Percentiles rank a stretch among this genome's conserved stretches.
phyloP scores from a whole-genome alignment of 2,888 invertebrate genomes.

The Sympetrum striolatum region DNA sequence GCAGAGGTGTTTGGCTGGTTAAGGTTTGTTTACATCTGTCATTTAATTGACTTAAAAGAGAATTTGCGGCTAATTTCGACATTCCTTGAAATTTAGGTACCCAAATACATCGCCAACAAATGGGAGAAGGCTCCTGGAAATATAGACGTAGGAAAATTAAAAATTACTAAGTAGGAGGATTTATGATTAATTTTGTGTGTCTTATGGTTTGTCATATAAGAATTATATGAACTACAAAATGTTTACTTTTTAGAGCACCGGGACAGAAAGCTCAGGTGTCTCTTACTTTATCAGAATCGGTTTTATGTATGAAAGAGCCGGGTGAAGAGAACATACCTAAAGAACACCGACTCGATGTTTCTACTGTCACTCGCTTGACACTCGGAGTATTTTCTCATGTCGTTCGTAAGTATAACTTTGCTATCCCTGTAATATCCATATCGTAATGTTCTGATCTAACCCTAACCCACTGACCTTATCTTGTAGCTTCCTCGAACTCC shows the following conservation, averaged over 20 bases:
- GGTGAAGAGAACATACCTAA: conserved; percentile 85
- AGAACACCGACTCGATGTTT: conserved; percentile 90
- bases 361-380: conserved; percentile 88
- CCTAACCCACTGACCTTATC: neutral
- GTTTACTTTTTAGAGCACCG: conserved; percentile 61
- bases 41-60: no score
- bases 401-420: conserved; percentile 67
- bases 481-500: conserved; percentile 63
- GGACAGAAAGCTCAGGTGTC: conserved; percentile 89
- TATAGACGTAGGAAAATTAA: conserved; percentile 91
- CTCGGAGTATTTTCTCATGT: conserved; percentile 91
- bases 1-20: conserved; percentile 94
- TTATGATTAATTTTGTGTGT: neutral
- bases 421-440: neutral
- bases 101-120: conserved; percentile 93
- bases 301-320: conserved; percentile 77
- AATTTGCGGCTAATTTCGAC: neutral
- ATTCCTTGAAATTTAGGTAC: conserved; percentile 61
- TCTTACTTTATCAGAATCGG: conserved; percentile 80
- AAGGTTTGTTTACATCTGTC: conserved; percentile 68
- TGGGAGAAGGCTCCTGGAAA: conserved; percentile 94
- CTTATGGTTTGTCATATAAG: neutral
- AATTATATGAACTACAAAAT: neutral
- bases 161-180: conserved; percentile 74
- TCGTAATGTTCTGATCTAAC: neutral